phyloP scores from a whole-genome alignment of 2,113 vertebrate species.

The Climacteris rufus region DNA sequence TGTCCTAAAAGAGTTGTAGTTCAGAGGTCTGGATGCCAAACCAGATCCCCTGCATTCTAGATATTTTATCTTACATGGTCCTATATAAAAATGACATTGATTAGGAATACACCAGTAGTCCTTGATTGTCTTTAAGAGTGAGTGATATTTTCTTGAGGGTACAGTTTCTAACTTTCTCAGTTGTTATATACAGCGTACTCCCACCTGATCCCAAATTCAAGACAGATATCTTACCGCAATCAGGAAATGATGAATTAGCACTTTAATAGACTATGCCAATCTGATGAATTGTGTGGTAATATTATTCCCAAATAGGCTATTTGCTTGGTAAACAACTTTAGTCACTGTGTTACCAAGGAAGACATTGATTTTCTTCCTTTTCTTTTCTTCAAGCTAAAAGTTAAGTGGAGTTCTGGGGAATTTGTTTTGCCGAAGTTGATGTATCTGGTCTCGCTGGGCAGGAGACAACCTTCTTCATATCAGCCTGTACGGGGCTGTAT shows the following conservation, averaged over 20 bases:
- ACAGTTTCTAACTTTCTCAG: neutral
- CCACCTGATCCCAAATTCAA: neutral
- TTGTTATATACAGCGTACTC: neutral
- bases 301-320: neutral
- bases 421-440: neutral
- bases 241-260: neutral
- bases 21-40: neutral
- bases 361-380: neutral
- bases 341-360: neutral
- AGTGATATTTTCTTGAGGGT: neutral
- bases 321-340: neutral
- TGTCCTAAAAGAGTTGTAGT: neutral
- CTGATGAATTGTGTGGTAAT: neutral
- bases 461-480: neutral
- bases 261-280: neutral
- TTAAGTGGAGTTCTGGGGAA: neutral
- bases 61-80: neutral
- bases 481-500: neutral
- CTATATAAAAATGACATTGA: neutral
- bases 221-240: neutral
- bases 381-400: neutral
- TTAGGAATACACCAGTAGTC: neutral
- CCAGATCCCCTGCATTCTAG: neutral
- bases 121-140: neutral
- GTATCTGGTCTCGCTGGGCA: neutral